Percentiles rank a stretch among this genome's conserved stretches.
Evolutionary conservation across 2,888 invertebrate genomes (phyloP).

Genomic region (Acleris sparsana): DNA sequence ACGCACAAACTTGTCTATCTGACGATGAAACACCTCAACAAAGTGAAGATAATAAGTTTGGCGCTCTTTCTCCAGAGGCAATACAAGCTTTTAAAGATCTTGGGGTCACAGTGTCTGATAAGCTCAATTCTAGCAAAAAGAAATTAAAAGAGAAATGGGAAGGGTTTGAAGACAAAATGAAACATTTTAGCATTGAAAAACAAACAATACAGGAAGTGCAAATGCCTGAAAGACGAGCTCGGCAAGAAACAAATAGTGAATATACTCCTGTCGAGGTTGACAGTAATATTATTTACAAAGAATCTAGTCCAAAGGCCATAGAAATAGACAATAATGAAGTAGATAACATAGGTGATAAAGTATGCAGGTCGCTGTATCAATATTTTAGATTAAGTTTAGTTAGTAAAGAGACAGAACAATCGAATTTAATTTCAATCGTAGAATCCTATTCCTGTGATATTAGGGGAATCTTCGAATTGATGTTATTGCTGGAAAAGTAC

Average conservation of each 20-base stretch:
- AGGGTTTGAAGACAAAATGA: constrained; percentile 77
- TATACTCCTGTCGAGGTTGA: constrained; percentile 49
- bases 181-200: constrained; percentile 67
- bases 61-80: constrained; percentile 68
- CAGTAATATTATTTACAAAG: constrained; percentile 71
- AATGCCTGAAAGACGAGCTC: constrained; percentile 30
- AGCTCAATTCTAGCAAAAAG: constrained; percentile 79
- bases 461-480: constrained; percentile 66
- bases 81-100: constrained; percentile 80
- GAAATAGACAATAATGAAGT: constrained; percentile 64
- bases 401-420: constrained; percentile 63
- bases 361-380: constrained; percentile 72
- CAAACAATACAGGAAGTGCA: constrained; percentile 43
- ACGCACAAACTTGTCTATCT: constrained; percentile 60
- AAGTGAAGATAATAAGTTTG: constrained; percentile 65
- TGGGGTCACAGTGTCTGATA: constrained; percentile 77
- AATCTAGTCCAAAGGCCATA: constrained; percentile 75
- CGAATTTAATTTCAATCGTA: constrained; percentile 73
- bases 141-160: constrained; percentile 83
- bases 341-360: constrained; percentile 55
- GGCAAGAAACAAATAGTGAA: constrained; percentile 46
- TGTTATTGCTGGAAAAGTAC: constrained; percentile 71
- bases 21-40: constrained; percentile 53
- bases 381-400: constrained; percentile 75
- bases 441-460: constrained; percentile 77